phyloP scores from a whole-genome alignment of 1,140 invertebrate species.

The Grapholita molesta region DNA sequence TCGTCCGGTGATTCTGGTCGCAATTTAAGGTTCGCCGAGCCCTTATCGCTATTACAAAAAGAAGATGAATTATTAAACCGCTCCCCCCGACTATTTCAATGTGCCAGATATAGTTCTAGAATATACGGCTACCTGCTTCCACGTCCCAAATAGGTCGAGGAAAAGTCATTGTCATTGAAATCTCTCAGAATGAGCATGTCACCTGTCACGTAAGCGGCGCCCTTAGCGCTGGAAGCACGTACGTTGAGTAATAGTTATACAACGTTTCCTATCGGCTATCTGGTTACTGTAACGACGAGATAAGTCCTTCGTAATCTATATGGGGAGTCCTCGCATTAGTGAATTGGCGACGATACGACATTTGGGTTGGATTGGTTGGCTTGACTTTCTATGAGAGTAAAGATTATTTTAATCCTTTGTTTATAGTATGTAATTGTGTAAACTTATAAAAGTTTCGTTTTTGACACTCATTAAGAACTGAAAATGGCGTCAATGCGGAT shows the following conservation, averaged over 20 bases:
- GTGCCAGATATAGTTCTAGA: background rate
- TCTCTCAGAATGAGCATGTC: background rate
- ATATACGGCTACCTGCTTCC: background rate
- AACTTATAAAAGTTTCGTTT: too few relatives aligned
- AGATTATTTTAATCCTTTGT: too few relatives aligned
- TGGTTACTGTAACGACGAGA: background rate
- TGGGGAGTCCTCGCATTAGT: background rate
- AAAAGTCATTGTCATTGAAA: constrained; percentile 11
- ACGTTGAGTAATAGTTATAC: constrained; percentile 12
- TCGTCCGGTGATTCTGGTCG: too few relatives aligned
- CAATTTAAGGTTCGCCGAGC: too few relatives aligned
- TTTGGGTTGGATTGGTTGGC: background rate
- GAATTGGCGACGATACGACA: background rate
- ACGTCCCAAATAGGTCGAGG: constrained; percentile 1
- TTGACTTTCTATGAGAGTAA: too few relatives aligned
- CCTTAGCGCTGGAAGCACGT: background rate
- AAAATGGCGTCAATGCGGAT: too few relatives aligned
- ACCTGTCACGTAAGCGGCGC: constrained; percentile 11
- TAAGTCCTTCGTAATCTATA: background rate
- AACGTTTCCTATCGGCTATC: background rate
- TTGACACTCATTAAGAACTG: too few relatives aligned
- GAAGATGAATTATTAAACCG: too few relatives aligned
- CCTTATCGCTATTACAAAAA: too few relatives aligned
- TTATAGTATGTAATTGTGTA: too few relatives aligned
- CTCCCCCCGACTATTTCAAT: too few relatives aligned